Conservation (phyloP, 2,888 invertebrate genomes). For the Brachyptera putata region DNA sequence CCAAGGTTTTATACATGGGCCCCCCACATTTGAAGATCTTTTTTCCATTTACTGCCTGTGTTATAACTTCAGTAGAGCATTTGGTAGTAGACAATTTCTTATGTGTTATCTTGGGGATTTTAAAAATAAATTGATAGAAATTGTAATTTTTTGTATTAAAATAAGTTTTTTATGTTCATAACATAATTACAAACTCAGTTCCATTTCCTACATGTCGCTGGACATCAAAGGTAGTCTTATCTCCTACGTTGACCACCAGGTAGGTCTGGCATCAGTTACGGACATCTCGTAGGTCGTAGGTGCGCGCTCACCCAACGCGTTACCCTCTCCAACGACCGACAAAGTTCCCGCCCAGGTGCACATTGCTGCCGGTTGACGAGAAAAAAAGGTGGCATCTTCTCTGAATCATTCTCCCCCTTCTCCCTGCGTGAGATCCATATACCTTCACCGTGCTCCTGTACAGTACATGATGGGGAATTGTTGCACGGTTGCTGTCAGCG, state of each 20-base stretch:
- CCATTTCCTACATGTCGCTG: background rate
- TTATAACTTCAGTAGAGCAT: too few relatives aligned
- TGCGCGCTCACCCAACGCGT: constrained; percentile 26
- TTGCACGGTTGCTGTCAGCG: constrained; percentile 31
- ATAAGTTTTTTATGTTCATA: too few relatives aligned
- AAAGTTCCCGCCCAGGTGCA: constrained; percentile 24
- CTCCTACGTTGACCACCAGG: background rate
- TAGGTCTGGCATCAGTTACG: background rate
- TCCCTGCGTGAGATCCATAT: background rate
- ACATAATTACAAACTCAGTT: too few relatives aligned
- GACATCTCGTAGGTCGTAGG: too few relatives aligned
- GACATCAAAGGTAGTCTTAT: background rate
- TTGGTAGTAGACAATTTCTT: too few relatives aligned
- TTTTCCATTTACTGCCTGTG: too few relatives aligned
- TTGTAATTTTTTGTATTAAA: too few relatives aligned
- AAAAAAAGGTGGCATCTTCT: constrained; percentile 23
- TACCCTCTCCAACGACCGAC: constrained; percentile 1
- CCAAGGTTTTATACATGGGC: too few relatives aligned
- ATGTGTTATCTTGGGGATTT: too few relatives aligned
- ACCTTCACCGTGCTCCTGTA: constrained; percentile 6
- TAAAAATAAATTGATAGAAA: too few relatives aligned
- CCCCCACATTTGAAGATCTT: too few relatives aligned
- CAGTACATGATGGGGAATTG: constrained; percentile 20
- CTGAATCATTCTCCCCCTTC: constrained; percentile 1
- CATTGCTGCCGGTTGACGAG: constrained; percentile 3